Evolutionary conservation across 2,113 vertebrate genomes (phyloP).

Genomic region (Paramormyrops kingsleyae): DNA sequence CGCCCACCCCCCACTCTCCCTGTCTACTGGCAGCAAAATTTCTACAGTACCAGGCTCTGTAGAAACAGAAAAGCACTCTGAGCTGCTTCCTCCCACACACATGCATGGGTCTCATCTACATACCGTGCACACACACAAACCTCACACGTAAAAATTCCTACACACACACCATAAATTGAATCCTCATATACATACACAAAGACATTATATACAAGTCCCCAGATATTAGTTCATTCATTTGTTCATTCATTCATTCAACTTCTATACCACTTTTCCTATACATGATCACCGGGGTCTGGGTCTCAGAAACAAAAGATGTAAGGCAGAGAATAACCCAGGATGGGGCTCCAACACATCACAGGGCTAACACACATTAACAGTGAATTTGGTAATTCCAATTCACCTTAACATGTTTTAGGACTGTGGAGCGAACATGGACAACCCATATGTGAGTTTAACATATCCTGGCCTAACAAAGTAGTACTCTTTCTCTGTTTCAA

Average conservation of each 20-base stretch:
- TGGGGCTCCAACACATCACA: neutral
- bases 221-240: neutral
- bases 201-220: neutral
- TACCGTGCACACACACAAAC: neutral
- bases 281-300: neutral
- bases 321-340: neutral
- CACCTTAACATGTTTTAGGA: neutral
- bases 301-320: neutral
- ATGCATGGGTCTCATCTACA: neutral
- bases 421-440: neutral
- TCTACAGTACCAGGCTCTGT: slow-evolving; percentile 83
- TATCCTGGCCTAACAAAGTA: no score
- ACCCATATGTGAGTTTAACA: no score
- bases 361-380: neutral
- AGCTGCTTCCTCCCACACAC: slow-evolving; percentile 70
- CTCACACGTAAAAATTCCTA: neutral
- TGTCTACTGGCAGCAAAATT: slow-evolving; percentile 87
- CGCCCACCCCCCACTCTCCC: slow-evolving; percentile 1
- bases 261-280: neutral
- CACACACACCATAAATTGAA: neutral
- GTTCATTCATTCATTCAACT: neutral
- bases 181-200: neutral
- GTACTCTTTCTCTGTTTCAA: no score
- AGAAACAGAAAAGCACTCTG: slow-evolving; percentile 40
- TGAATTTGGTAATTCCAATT: neutral